Percentiles rank a stretch among this genome's conserved stretches.
phyloP scores from a whole-genome alignment of 2,888 invertebrate species.

The Macrophya alboannulata region DNA sequence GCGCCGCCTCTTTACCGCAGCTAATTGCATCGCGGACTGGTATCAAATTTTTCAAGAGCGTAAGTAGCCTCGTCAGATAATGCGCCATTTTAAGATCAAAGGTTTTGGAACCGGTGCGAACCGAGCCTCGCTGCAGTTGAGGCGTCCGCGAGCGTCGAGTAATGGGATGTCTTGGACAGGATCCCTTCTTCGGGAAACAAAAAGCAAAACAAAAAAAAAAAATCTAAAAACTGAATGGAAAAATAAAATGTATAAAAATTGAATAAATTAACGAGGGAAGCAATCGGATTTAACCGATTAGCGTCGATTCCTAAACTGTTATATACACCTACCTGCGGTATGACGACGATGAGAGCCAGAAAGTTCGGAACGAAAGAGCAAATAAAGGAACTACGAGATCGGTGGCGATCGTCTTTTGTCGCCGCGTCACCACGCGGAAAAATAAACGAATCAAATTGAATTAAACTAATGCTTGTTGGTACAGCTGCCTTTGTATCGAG shows the following conservation, averaged over 20 bases:
- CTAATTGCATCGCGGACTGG: constrained; percentile 49
- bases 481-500: constrained; percentile 72
- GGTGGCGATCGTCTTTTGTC: constrained; percentile 54
- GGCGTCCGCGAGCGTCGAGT: constrained; percentile 10
- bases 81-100: constrained; percentile 54
- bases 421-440: constrained; percentile 60
- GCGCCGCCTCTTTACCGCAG: constrained; percentile 50
- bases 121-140: constrained; percentile 10
- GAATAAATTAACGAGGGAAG: neutral
- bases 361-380: constrained; percentile 11
- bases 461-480: constrained; percentile 74
- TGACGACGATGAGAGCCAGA: constrained; percentile 25
- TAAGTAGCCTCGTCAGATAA: constrained; percentile 52
- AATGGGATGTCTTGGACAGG: constrained; percentile 22
- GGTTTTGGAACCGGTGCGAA: constrained; percentile 46
- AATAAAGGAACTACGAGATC: constrained; percentile 46
- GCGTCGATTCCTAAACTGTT: neutral
- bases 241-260: neutral
- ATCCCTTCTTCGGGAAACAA: neutral
- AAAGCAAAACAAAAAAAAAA: neutral
- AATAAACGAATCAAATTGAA: constrained; percentile 68
- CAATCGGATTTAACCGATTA: neutral
- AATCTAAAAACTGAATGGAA: neutral
- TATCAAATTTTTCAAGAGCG: constrained; percentile 52
- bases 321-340: neutral